Evolutionary conservation across 2,888 invertebrate genomes (phyloP).

Genomic region (Oligia fasciuncula): DNA sequence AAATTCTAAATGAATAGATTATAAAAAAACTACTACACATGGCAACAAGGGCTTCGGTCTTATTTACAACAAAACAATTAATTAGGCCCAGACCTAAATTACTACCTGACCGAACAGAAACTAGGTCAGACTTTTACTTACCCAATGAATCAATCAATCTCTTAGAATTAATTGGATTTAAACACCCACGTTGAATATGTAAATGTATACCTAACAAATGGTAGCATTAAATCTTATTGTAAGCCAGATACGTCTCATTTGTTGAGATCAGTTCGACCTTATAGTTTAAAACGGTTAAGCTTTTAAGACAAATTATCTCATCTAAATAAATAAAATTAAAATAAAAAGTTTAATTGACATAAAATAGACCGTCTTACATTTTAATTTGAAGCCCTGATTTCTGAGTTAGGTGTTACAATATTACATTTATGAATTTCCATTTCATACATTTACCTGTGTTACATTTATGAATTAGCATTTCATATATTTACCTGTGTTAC

Average conservation of each 20-base stretch:
- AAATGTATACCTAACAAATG: constrained; percentile 32
- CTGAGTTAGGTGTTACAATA: too few relatives aligned
- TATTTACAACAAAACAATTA: not conserved
- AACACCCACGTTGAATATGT: constrained; percentile 37
- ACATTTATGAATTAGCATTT: too few relatives aligned
- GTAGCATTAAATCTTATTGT: constrained; percentile 28
- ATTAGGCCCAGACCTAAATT: not conserved
- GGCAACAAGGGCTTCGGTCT: not conserved
- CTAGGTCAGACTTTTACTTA: constrained; percentile 11
- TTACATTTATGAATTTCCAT: too few relatives aligned
- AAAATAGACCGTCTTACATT: too few relatives aligned
- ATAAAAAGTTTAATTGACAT: too few relatives aligned
- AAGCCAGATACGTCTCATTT: constrained; percentile 31
- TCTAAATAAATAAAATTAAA: too few relatives aligned
- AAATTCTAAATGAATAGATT: not conserved
- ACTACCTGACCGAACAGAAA: not conserved
- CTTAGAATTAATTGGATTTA: constrained; percentile 43
- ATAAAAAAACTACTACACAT: too few relatives aligned
- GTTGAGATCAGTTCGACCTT: constrained; percentile 17
- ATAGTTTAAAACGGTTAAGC: not conserved
- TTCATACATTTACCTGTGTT: too few relatives aligned
- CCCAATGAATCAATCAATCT: constrained; percentile 32
- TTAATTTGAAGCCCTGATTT: too few relatives aligned
- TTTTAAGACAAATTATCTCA: not conserved
- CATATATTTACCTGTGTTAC: too few relatives aligned